These are phyloP conservation scores for Lagopus muta DNA, from an alignment of 2,113 vertebrate genomes.

Conservation along the genomic window DNA sequence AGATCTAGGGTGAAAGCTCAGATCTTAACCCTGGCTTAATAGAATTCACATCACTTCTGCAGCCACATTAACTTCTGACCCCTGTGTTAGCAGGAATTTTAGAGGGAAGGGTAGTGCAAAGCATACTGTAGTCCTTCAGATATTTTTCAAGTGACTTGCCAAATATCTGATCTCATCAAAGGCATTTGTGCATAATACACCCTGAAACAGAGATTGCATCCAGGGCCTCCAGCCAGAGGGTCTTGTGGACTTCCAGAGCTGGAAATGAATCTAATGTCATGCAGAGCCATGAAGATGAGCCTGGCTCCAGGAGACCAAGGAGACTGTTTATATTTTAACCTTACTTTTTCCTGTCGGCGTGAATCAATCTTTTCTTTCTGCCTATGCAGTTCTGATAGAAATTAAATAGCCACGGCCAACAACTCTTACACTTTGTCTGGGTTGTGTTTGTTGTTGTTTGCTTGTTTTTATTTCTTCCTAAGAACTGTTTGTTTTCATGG, in stretches of 20 bases:
- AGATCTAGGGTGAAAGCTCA: not conserved
- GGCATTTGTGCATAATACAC: not conserved
- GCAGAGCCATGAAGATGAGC: not conserved
- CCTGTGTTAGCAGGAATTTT: not conserved
- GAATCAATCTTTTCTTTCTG: not conserved
- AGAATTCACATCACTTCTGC: not conserved
- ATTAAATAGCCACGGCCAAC: not conserved
- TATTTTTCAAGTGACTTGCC: slow-evolving; percentile 18
- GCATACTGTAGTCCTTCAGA: not conserved
- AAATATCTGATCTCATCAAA: slow-evolving; percentile 24
- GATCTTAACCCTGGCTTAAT: not conserved
- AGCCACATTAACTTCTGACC: not conserved
- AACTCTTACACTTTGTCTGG: not conserved
- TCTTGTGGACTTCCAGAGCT: not conserved
- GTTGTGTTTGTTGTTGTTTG: not conserved
- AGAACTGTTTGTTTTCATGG: not conserved
- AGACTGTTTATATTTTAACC: not conserved
- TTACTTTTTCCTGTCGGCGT: not conserved
- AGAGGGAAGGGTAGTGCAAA: not conserved
- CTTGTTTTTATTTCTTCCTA: not conserved
- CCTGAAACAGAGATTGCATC: not conserved
- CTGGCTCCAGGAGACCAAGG: not conserved
- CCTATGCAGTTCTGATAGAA: not conserved
- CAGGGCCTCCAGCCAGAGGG: slow-evolving; percentile 1
- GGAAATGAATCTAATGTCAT: not conserved